Evolutionary conservation across 2,888 invertebrate species (phyloP).

Genomic region (Pheosia tremula): DNA sequence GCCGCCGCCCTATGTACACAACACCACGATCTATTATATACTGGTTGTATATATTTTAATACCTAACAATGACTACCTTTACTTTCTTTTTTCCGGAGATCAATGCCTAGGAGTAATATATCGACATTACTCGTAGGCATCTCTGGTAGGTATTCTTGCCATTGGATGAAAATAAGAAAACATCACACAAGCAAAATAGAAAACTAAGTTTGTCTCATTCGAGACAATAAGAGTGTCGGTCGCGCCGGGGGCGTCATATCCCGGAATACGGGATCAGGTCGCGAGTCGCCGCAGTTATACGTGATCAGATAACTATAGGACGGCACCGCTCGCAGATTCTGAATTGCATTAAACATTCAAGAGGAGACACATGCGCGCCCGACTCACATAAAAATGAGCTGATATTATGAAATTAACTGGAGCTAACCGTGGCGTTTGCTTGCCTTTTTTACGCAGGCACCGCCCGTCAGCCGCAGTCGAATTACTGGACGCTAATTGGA

Average conservation of each 20-base stretch:
- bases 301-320: slow-evolving; percentile 53
- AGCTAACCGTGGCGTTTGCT: slow-evolving; percentile 66
- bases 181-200: slow-evolving; percentile 20
- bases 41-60: slow-evolving; percentile 12
- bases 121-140: not conserved
- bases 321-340: slow-evolving; percentile 57
- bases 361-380: slow-evolving; percentile 61
- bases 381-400: slow-evolving; percentile 81
- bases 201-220: slow-evolving; percentile 43
- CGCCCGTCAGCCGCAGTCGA: slow-evolving; percentile 75
- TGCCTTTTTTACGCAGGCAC: slow-evolving; percentile 70
- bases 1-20: slow-evolving; percentile 48
- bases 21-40: slow-evolving; percentile 21
- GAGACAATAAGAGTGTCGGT: slow-evolving; percentile 60
- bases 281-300: slow-evolving; percentile 54
- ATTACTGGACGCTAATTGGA: slow-evolving; percentile 83
- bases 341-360: slow-evolving; percentile 78
- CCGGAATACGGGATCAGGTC: slow-evolving; percentile 73
- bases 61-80: not conserved
- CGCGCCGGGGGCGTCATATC: slow-evolving; percentile 67
- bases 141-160: not conserved
- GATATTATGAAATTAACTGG: slow-evolving; percentile 82
- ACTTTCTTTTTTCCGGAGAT: too few relatives aligned
- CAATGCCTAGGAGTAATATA: too few relatives aligned
- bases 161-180: slow-evolving; percentile 23